Base-by-base conservation (phyloP, 2,797 vertebrate genomes). In the Clarias fuscus region DNA sequence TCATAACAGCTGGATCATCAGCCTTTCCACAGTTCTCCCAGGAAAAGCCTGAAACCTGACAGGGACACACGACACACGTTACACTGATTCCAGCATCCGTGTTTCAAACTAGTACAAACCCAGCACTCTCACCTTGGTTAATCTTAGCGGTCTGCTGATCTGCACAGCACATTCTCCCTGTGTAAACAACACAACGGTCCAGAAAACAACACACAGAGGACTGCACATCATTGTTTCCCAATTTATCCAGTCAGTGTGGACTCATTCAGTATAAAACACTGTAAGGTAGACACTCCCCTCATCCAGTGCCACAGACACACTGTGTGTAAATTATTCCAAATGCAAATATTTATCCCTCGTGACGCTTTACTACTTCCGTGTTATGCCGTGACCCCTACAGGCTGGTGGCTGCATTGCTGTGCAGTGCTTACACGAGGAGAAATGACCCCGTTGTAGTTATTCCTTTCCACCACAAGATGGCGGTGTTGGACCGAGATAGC, bases 1-100 rank as follows among this genome's bases (percentile, higher is more conserved):
- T 93, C 86, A 96, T 43, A 2, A 94, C 90, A 5, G 94, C 95
- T 1, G 95, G 94, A 30, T 43, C 92, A 4, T 94, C 92, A 0
- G 93, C 89, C 33, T 84, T 53, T 0, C 95, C 95, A 0, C 96
- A 96, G 91, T 96, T 95, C 89, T 94, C 87, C 96, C 95, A 96
- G 43, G 92, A 92, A 7, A 96, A 96, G 0, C 90, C 91, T 27
- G 84, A 2, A 65, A 95, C 2, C 95, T 96, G 88, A 15, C 76
- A 75, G 76, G 5, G 40, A 68, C 1, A 27, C 37, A 27, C 10
- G 8, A 11, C 48, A 27, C 24, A 18, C 18, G 37, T 67, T 67
- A 48, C 62, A 20, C 6, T 20, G 20, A 56, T 27, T 14, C 7
- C 70, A 78, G 0, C 13, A 15, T 40, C 58, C 58, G 40, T 78